A percentile compares a stretch with the other conserved stretches of the same genome.
These are phyloP conservation scores for Mobula hypostoma DNA, from an alignment of 2,113 vertebrate species.

Conservation along the genomic window DNA sequence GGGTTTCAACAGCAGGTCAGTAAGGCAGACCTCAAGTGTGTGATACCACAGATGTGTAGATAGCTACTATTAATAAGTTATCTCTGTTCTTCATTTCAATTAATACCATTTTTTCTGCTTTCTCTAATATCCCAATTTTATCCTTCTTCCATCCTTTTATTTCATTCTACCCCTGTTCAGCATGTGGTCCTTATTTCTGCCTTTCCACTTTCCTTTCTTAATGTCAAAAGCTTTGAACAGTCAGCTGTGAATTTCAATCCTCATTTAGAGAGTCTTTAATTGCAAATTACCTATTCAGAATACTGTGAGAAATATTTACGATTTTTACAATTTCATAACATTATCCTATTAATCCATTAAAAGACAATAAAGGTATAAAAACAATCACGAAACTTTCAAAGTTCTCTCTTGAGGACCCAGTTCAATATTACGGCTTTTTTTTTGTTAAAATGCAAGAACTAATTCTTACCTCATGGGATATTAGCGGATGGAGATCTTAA, in stretches of 20 bases:
- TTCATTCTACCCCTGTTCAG: not conserved
- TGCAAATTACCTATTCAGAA: not conserved
- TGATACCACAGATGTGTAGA: not conserved
- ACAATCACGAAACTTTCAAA: not conserved
- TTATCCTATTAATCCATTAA: not conserved
- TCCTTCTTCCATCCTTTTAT: not conserved
- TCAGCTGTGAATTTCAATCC: not conserved
- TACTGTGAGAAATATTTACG: not conserved
- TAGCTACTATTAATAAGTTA: no score
- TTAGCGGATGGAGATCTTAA: conserved; percentile 15
- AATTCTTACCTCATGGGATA: not conserved
- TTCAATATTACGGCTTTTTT: no score
- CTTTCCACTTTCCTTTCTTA: not conserved
- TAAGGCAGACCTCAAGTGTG: no score
- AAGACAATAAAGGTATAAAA: not conserved
- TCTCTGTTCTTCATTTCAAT: not conserved
- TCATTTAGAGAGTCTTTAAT: not conserved
- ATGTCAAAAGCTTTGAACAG: not conserved
- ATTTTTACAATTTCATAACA: not conserved
- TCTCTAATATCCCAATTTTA: no score
- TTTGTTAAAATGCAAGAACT: not conserved
- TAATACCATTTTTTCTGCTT: not conserved
- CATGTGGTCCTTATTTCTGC: not conserved
- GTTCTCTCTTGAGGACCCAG: no score
- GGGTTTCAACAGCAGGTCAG: no score